These are phyloP conservation scores for Clunio marinus DNA, from an alignment of 2,888 invertebrate genomes.

Conservation along the genomic window DNA sequence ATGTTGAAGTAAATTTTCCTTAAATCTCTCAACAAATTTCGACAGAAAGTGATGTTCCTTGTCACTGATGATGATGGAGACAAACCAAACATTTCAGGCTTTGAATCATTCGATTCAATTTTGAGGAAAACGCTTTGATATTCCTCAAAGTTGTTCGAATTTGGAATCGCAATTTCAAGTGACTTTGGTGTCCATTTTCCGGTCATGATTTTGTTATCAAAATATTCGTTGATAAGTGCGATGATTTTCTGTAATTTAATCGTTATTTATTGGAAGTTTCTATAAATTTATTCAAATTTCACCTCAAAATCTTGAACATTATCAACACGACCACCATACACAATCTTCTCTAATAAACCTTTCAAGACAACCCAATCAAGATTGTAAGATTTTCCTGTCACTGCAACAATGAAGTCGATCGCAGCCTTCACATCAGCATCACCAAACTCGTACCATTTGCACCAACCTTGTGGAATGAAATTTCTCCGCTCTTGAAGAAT, in stretches of 20 bases:
- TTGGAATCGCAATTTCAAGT: slow-evolving; percentile 46
- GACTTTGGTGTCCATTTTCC: slow-evolving; percentile 60
- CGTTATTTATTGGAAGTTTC: background rate
- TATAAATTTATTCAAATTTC: slow-evolving; percentile 43
- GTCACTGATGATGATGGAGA: slow-evolving; percentile 48
- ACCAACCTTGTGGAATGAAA: slow-evolving; percentile 91
- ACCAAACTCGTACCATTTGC: slow-evolving; percentile 82
- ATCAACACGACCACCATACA: slow-evolving; percentile 84
- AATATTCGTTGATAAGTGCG: slow-evolving; percentile 63
- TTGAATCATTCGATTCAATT: slow-evolving; percentile 47
- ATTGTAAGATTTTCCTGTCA: slow-evolving; percentile 47
- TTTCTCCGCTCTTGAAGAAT: slow-evolving; percentile 85
- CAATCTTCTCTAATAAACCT: slow-evolving; percentile 71
- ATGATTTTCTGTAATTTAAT: slow-evolving; percentile 48
- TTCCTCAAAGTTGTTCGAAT: slow-evolving; percentile 47
- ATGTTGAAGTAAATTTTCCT: slow-evolving; percentile 44
- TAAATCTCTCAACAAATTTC: slow-evolving; percentile 46
- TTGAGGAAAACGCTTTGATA: slow-evolving; percentile 47
- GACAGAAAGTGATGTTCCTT: slow-evolving; percentile 47
- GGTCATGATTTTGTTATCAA: slow-evolving; percentile 56
- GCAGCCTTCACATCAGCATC: slow-evolving; percentile 75
- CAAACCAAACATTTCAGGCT: slow-evolving; percentile 48
- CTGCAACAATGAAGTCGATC: slow-evolving; percentile 57
- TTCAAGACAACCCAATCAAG: slow-evolving; percentile 69
- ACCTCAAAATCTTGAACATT: slow-evolving; percentile 62